Evolutionary conservation across 1,140 invertebrate genomes (phyloP).

Genomic region (Drosophila virilis): DNA sequence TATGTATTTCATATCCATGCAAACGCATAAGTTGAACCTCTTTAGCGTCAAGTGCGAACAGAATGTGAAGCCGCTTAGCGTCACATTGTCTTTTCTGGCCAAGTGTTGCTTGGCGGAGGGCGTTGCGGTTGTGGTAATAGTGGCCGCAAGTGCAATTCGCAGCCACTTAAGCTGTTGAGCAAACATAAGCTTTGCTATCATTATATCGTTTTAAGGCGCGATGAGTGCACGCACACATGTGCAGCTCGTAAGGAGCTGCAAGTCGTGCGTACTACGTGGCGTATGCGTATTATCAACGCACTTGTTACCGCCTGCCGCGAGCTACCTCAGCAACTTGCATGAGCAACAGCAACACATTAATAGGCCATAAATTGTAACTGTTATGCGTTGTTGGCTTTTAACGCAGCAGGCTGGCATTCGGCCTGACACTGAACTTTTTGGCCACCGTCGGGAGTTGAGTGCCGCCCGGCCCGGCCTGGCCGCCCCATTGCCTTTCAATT

Average conservation of each 20-base stretch:
- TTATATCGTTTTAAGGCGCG: constrained; percentile 53
- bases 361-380: constrained; percentile 83
- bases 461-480: constrained; percentile 1
- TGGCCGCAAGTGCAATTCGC: constrained; percentile 64
- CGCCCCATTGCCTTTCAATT: constrained; percentile 69
- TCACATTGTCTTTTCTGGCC: constrained; percentile 15
- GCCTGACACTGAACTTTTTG: constrained; percentile 53
- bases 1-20: constrained; percentile 36
- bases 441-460: constrained; percentile 52
- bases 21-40: constrained; percentile 60
- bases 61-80: constrained; percentile 13
- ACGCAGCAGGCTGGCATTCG: constrained; percentile 68
- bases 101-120: constrained; percentile 16
- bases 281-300: constrained; percentile 48
- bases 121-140: neutral
- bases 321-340: constrained; percentile 44
- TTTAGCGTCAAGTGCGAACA: constrained; percentile 54
- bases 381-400: constrained; percentile 81
- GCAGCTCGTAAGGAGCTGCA: neutral
- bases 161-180: constrained; percentile 62
- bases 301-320: constrained; percentile 48
- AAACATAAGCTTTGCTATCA: constrained; percentile 72
- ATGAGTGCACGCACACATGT: constrained; percentile 3
- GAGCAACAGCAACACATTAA: constrained; percentile 62
- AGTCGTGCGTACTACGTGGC: constrained; percentile 22